These are phyloP conservation scores for Leucophenga montana DNA, from an alignment of 2,888 invertebrate genomes.

Conservation along the genomic window DNA sequence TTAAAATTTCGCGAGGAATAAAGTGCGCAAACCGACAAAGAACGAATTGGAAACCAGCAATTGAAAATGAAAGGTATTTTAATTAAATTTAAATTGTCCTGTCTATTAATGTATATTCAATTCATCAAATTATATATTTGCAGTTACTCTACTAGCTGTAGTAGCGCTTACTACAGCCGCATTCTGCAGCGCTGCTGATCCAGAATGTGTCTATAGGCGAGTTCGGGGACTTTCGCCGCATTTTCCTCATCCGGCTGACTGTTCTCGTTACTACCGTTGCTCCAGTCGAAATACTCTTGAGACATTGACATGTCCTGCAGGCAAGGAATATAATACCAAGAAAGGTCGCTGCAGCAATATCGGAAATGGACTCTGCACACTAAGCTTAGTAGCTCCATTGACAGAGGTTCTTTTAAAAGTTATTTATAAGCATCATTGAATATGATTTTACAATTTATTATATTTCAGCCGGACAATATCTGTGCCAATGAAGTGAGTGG, in stretches of 20 bases:
- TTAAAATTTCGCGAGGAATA: constrained; percentile 51
- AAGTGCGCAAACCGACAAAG: not conserved
- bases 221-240: constrained; percentile 53
- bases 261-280: constrained; percentile 64
- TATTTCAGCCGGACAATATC: constrained; percentile 42
- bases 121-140: not conserved
- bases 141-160: constrained; percentile 63
- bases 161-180: constrained; percentile 56
- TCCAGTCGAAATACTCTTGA: constrained; percentile 54
- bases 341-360: constrained; percentile 56
- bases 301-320: constrained; percentile 55
- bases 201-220: constrained; percentile 63
- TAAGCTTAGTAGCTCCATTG: constrained; percentile 52
- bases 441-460: not conserved
- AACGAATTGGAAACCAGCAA: constrained; percentile 3
- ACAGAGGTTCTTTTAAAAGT: constrained; percentile 35
- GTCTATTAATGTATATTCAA: too few species aligned
- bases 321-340: constrained; percentile 58
- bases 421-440: not conserved
- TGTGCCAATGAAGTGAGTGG: constrained; percentile 55
- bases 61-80: constrained; percentile 55
- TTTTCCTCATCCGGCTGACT: constrained; percentile 62
- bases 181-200: constrained; percentile 57
- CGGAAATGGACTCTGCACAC: constrained; percentile 53
- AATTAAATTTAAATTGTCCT: not conserved